phyloP scores from a whole-genome alignment of 1,140 invertebrate genomes.

The Vanessa atalanta region DNA sequence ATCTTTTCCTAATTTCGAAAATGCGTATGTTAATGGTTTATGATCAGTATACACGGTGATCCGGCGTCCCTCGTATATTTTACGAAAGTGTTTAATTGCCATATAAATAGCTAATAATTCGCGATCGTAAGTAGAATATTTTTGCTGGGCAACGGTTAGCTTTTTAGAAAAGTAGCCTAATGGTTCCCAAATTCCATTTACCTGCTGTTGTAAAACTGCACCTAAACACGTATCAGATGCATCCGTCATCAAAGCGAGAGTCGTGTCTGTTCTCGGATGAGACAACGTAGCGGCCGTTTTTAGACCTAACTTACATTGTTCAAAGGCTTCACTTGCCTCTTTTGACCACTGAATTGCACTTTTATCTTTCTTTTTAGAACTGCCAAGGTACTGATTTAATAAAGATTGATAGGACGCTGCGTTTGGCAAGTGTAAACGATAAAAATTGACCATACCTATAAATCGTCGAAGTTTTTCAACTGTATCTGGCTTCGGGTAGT shows the following conservation, averaged over 20 bases:
- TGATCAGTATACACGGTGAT: too few relatives aligned
- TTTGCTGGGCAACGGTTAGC: slow-evolving; percentile 3
- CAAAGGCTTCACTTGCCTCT: slow-evolving; percentile 55
- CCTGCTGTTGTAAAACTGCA: slow-evolving; percentile 5
- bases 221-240: slow-evolving; percentile 3
- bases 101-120: slow-evolving; percentile 4
- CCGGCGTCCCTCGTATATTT: too few relatives aligned
- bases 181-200: slow-evolving; percentile 1
- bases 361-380: slow-evolving; percentile 36
- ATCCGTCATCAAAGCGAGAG: slow-evolving; percentile 5
- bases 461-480: slow-evolving; percentile 17
- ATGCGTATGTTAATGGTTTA: too few relatives aligned
- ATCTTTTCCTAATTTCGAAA: too few relatives aligned
- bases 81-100: slow-evolving; percentile 1
- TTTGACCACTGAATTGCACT: slow-evolving; percentile 50
- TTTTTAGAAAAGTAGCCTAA: slow-evolving; percentile 4
- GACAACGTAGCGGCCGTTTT: slow-evolving; percentile 37
- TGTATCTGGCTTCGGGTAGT: slow-evolving; percentile 15
- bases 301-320: slow-evolving; percentile 65
- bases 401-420: slow-evolving; percentile 13
- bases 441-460: slow-evolving; percentile 28
- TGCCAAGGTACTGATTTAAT: slow-evolving; percentile 31
- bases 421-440: slow-evolving; percentile 10
- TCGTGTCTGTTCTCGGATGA: background rate
- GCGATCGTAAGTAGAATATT: slow-evolving; percentile 5